Evolutionary conservation across 2,113 vertebrate species (phyloP), one percentile per base, ranked within the genome.

Genomic region (Indri indri): DNA sequence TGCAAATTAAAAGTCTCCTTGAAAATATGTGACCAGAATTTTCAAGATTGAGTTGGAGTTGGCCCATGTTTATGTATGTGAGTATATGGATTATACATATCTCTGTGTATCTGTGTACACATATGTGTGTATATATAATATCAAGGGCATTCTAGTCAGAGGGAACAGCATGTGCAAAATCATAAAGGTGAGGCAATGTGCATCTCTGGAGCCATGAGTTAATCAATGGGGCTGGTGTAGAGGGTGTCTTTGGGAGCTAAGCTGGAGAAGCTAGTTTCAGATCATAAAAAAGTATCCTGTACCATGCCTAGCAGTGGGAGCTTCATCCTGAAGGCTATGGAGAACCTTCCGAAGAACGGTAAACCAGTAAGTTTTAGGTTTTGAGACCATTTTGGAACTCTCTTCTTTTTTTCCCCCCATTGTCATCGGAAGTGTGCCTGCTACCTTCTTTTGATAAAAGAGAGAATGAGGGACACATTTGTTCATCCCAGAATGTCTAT

Each of bases 101-200:
- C 6, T 42, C 18, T 50, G 3, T 14, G 17, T 34, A 3, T 8
- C 11, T 22, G 4, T 17, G 4, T 5, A 23, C 8, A 45, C 6
- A 1, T 54, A 22, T 57, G 54, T 57, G 54, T 40, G 27, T 30
- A 17, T 45, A 50, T 14, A 63, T 66, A 70, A 32, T 6, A 66
- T 63, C 13, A 80, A 91, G 34, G 27, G 18, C 3, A 74, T 12
- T 65, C 23, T 50, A 65, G 52, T 82, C 16, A 50, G 13, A 57
- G 22, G 27, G 22, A 85, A 84, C 8, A 50, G 70, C 54, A 91
- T 0, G 13, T 52, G 5, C 52, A 79, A 76, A 93, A 20, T 6
- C 20, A 22, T 12, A 63, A 57, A 83, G 22, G 32, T 9, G 18
- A 76, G 27, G 47, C 34, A 25, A 5, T n/a, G 3, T 6, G 34